A percentile compares a stretch with the other conserved stretches of the same genome.
These are phyloP conservation scores for Osmerus mordax DNA, from an alignment of 2,113 vertebrate genomes.

Conservation along the genomic window DNA sequence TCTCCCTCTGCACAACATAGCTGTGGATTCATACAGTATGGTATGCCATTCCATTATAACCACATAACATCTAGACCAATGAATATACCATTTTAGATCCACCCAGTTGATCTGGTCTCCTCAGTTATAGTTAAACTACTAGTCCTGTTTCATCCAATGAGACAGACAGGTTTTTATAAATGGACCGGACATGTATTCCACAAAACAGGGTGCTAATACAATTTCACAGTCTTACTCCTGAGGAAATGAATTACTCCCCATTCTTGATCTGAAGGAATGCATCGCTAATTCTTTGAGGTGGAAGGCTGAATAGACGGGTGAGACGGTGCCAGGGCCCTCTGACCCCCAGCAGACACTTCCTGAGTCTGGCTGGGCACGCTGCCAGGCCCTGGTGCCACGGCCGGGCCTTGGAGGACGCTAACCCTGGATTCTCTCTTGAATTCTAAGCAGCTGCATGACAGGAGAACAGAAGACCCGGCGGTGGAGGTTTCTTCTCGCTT, in stretches of 20 bases:
- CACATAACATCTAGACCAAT: background rate
- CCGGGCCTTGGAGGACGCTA: constrained; percentile 19
- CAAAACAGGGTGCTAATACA: constrained; percentile 53
- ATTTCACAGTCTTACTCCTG: constrained; percentile 61
- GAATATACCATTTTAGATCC: background rate
- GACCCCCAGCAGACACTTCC: constrained; percentile 45
- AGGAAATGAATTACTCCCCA: constrained; percentile 69
- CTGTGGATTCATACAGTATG: too few relatives aligned
- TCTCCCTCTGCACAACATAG: too few relatives aligned
- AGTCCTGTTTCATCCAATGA: background rate
- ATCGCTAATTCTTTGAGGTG: constrained; percentile 67
- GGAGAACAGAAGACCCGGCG: constrained; percentile 7
- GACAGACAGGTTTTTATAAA: constrained; percentile 29
- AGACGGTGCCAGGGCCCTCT: constrained; percentile 19
- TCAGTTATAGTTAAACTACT: constrained; percentile 25
- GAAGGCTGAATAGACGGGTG: constrained; percentile 53
- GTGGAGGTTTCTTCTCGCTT: background rate
- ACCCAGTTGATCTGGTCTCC: background rate
- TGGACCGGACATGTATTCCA: constrained; percentile 10
- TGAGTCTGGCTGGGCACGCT: constrained; percentile 51
- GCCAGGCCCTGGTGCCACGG: constrained; percentile 48
- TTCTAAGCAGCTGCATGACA: constrained; percentile 56
- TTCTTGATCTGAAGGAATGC: constrained; percentile 67
- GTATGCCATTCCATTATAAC: too few relatives aligned
- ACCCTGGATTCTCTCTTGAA: background rate